phyloP scores from a whole-genome alignment of 92 coral and sea anemone genomes.

The Plumapathes pennacea region DNA sequence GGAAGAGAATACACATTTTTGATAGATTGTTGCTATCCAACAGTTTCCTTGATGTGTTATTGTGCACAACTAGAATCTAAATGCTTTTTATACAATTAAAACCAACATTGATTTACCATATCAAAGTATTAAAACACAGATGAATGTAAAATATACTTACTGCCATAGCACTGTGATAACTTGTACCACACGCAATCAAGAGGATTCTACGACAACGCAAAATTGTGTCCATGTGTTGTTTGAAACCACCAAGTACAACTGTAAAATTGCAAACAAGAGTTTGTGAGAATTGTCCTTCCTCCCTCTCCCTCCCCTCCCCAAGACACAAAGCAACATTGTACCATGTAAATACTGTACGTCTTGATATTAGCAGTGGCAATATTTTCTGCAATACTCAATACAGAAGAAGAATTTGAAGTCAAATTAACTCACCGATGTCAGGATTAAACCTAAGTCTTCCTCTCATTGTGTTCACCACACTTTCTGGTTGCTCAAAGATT shows the following conservation, averaged over 20 bases:
- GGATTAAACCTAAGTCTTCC: conserved; percentile 87
- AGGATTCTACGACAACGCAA: conserved; percentile 89
- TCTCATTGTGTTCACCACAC: conserved; percentile 96
- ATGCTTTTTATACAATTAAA: background rate
- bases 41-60: too few relatives aligned
- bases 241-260: conserved; percentile 90
- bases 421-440: conserved; percentile 68
- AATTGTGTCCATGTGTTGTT: conserved; percentile 78
- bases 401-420: background rate
- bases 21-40: background rate
- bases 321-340: too few relatives aligned
- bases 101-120: background rate
- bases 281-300: too few relatives aligned
- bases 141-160: conserved; percentile 55
- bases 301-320: too few relatives aligned
- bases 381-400: background rate
- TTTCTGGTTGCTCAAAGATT: conserved; percentile 97
- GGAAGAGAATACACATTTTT: background rate
- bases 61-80: too few relatives aligned
- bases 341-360: background rate
- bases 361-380: too few relatives aligned
- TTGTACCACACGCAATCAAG: conserved; percentile 97
- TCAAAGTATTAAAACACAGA: background rate
- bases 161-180: conserved; percentile 96
- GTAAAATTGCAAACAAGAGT: background rate